phyloP scores from a whole-genome alignment of 2,797 vertebrate genomes.

The Sphenopsis melanotis region DNA sequence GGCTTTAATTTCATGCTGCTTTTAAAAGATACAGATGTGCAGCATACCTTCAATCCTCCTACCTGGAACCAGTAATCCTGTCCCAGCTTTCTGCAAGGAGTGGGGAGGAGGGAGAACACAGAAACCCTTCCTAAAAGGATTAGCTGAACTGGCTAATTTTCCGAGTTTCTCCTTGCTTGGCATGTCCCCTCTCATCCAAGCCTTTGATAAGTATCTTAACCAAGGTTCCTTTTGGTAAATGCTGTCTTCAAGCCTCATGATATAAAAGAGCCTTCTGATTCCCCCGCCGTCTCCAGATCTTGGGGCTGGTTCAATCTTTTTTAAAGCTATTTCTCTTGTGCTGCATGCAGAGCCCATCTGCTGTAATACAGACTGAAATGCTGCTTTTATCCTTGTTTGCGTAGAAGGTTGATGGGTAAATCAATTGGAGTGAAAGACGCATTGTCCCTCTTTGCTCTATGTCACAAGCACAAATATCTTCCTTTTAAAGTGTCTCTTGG shows the following conservation, averaged over 20 bases:
- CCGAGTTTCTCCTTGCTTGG: not conserved
- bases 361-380: slow-evolving; percentile 49
- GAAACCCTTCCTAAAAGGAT: not conserved
- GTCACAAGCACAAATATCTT: slow-evolving; percentile 59
- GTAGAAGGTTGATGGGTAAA: slow-evolving; percentile 47
- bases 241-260: not conserved
- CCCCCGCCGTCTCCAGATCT: slow-evolving; percentile 16
- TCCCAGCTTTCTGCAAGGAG: not conserved
- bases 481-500: slow-evolving; percentile 48
- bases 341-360: slow-evolving; percentile 58
- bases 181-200: not conserved
- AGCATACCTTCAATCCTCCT: not conserved
- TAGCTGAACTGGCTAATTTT: slow-evolving; percentile 16
- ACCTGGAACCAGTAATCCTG: slow-evolving; percentile 20
- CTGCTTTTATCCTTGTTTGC: slow-evolving; percentile 49
- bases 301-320: slow-evolving; percentile 46
- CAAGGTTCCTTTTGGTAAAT: slow-evolving; percentile 16
- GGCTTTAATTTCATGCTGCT: slow-evolving; percentile 23
- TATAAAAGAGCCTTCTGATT: slow-evolving; percentile 15
- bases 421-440: slow-evolving; percentile 45
- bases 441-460: slow-evolving; percentile 47
- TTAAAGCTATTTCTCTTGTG: slow-evolving; percentile 39
- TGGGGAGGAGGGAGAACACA: not conserved
- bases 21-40: slow-evolving; percentile 36
- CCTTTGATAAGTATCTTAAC: slow-evolving; percentile 5